phyloP scores from a whole-genome alignment of 2,888 invertebrate species.

The Notodonta ziczac region DNA sequence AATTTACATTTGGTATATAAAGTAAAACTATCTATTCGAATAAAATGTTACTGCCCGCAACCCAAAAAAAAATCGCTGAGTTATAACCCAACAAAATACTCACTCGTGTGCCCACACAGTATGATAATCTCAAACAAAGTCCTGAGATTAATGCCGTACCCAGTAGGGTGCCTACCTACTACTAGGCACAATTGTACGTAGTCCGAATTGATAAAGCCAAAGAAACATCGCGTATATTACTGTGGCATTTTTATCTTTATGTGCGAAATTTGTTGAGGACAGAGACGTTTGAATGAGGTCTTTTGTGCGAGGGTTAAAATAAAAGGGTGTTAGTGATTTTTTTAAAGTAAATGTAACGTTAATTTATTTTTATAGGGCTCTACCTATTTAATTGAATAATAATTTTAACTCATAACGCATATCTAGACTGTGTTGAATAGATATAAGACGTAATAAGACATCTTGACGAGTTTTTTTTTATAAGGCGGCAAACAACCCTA shows the following conservation, averaged over 20 bases:
- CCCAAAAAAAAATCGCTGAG: background rate
- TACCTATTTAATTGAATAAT: too few relatives aligned
- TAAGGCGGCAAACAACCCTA: too few relatives aligned
- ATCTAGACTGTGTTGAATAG: too few relatives aligned
- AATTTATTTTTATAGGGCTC: too few relatives aligned
- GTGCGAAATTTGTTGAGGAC: background rate
- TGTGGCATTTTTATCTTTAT: constrained; percentile 6
- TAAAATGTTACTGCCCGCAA: too few relatives aligned
- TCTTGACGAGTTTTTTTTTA: too few relatives aligned
- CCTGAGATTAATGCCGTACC: constrained; percentile 49
- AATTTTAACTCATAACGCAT: too few relatives aligned
- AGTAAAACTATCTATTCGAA: too few relatives aligned
- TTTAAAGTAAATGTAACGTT: background rate
- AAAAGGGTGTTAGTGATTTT: background rate
- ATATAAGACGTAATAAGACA: too few relatives aligned
- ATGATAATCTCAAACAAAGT: constrained; percentile 47
- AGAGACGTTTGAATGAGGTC: background rate
- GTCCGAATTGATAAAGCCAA: constrained; percentile 40
- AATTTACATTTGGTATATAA: too few relatives aligned
- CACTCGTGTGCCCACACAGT: constrained; percentile 30
- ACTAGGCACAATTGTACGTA: constrained; percentile 38
- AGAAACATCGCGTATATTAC: constrained; percentile 28
- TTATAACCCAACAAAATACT: background rate
- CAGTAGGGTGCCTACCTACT: constrained; percentile 17
- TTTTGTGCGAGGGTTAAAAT: background rate